Evolutionary conservation across 1,140 invertebrate genomes (phyloP).

Genomic region (Pseudomyrmex sp.): DNA sequence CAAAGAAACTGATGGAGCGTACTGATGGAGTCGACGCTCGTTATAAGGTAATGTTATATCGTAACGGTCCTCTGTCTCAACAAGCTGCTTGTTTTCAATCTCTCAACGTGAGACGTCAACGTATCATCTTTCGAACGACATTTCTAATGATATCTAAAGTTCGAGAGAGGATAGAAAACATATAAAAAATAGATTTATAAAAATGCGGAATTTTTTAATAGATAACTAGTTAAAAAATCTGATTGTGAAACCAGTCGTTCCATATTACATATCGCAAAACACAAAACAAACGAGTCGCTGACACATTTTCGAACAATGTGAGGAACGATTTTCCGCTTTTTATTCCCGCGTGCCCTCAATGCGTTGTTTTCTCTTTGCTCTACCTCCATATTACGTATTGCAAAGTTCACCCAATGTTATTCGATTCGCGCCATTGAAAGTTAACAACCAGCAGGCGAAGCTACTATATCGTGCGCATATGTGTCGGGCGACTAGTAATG

Average conservation of each 20-base stretch:
- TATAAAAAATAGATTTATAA: background rate
- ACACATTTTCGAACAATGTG: slow-evolving; percentile 42
- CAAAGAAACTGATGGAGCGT: slow-evolving; percentile 21
- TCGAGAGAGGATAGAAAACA: background rate
- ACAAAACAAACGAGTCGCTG: background rate
- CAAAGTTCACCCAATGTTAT: slow-evolving; percentile 37
- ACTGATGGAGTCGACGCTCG: background rate
- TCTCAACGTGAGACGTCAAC: background rate
- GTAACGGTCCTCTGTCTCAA: background rate
- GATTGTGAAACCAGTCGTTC: background rate
- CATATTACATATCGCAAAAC: background rate
- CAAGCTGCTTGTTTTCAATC: slow-evolving; percentile 2
- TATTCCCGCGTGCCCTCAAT: background rate
- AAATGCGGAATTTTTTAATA: background rate
- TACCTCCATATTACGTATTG: slow-evolving; percentile 25
- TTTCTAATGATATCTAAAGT: background rate
- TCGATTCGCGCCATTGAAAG: slow-evolving; percentile 47
- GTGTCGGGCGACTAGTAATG: background rate
- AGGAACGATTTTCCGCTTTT: background rate
- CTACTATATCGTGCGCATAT: slow-evolving; percentile 4
- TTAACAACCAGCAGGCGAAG: slow-evolving; percentile 21
- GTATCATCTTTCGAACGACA: background rate
- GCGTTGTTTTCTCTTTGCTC: slow-evolving; percentile 15
- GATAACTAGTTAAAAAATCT: background rate
- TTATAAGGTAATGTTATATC: background rate